These are phyloP conservation scores for Schizopygopsis pylzovi DNA, from an alignment of 2,797 vertebrate species.

Conservation along the genomic window DNA sequence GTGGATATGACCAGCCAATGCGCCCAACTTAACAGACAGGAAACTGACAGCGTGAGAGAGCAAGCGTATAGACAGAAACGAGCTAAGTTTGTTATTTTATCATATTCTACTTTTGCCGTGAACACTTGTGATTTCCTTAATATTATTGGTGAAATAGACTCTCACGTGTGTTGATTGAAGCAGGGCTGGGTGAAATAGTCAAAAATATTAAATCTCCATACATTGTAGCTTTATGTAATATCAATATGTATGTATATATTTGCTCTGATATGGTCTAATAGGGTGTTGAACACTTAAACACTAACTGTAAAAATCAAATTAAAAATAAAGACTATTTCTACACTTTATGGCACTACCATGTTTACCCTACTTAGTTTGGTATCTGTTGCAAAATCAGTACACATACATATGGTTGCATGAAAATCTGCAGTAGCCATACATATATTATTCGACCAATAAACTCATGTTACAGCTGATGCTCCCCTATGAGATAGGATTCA, in stretches of 20 bases:
- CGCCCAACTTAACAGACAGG: slow-evolving; percentile 41
- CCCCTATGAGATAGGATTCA: neutral
- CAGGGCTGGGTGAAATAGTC: neutral
- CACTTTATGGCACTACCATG: neutral
- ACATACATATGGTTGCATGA: neutral
- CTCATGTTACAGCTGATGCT: neutral
- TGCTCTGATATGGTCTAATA: neutral
- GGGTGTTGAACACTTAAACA: neutral
- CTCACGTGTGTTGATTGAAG: neutral
- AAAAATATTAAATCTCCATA: neutral
- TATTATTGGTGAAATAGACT: neutral
- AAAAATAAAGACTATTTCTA: neutral
- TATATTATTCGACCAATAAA: neutral
- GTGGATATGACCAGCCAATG: slow-evolving; percentile 51
- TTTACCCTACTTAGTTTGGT: neutral
- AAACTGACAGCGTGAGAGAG: slow-evolving; percentile 52
- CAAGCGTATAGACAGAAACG: slow-evolving; percentile 46
- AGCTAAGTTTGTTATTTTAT: neutral
- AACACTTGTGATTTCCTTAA: neutral
- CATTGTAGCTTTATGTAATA: neutral
- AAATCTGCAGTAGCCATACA: neutral
- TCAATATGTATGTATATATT: neutral
- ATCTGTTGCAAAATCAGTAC: neutral
- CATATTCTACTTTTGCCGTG: neutral
- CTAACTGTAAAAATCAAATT: neutral